Base-by-base conservation (phyloP, 2,888 invertebrate species). In the Lamellibrachia satsuma region DNA sequence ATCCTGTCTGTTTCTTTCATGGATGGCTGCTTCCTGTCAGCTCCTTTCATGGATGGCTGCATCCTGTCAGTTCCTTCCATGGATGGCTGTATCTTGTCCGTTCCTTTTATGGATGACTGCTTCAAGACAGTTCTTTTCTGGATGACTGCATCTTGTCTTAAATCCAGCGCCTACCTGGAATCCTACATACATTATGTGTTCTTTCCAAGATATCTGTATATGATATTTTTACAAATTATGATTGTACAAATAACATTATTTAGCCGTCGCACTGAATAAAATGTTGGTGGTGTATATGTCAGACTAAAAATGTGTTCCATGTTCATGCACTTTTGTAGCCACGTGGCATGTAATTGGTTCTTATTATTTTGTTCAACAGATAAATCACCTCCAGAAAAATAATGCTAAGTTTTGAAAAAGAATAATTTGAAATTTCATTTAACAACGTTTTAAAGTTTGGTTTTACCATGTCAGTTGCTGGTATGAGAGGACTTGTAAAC, bases 151-250 rank as follows among this genome's bases (percentile, higher is more conserved):
- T 22, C 75, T 15, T n/a, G n/a, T 22, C 75, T 75, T 22, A 22
- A 60, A 55, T 55, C 55, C 55, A 55, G 8, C 15, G 3, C 15
- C 22, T 75, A 75, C 22, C 75, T n/a, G n/a, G 15, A 75, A 6
- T n/a, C 75, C 75, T 75, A 22, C 22, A 15, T 39, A 57, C 22
- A 22, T 75, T 75, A 22, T 75, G 75, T n/a, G 15, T 75, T n/a
- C n/a, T 75, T 75, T 75, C 75, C 75, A 75, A 75, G n/a, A 75
- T 75, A 6, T 75, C 75, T n/a, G n/a, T 6, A 22, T 75, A 75
- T 75, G 75, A 75, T 75, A 75, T 75, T 75, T 22, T 75, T 75
- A n/a, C 75, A 75, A 75, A 75, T 75, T 75, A 75, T 75, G n/a
- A 22, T 75, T 75, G 22, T 75, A 75, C 75, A 75, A 15, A 75